Conservation (phyloP, 2,797 vertebrate species). For the Poecilia wingei region DNA sequence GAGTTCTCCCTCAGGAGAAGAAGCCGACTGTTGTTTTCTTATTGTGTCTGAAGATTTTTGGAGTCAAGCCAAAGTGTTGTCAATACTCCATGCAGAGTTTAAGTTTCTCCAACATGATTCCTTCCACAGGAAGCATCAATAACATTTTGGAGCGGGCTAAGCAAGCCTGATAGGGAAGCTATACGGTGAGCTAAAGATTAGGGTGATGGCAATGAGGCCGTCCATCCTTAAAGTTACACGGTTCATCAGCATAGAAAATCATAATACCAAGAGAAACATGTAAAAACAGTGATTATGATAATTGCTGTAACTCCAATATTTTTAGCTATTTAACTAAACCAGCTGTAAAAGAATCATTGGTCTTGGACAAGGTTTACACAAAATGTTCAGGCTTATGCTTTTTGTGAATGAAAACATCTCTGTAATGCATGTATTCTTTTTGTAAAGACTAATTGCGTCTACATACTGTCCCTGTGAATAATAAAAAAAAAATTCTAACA, state of each 20-base stretch:
- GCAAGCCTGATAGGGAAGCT: too few species aligned
- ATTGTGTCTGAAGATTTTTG: background rate
- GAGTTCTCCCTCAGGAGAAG: conserved; percentile 49
- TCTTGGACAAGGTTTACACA: background rate
- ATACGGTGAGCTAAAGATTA: background rate
- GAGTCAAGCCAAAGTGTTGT: background rate
- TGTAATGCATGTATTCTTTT: too few species aligned
- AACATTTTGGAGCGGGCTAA: background rate
- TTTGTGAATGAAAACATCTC: background rate
- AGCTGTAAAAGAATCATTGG: background rate
- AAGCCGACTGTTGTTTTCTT: conserved; percentile 29
- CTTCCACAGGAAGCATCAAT: background rate
- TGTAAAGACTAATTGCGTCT: too few species aligned
- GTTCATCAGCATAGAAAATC: background rate
- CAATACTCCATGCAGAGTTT: background rate
- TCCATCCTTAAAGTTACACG: background rate
- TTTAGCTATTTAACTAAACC: background rate
- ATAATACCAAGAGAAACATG: background rate
- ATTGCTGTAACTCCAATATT: background rate
- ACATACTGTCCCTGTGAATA: too few species aligned
- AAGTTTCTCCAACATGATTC: background rate
- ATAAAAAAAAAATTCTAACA: too few species aligned
- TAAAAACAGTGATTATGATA: background rate
- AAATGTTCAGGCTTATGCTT: background rate
- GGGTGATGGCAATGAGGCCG: background rate